Percentiles rank a stretch among this genome's conserved stretches.
Evolutionary conservation across 2,113 vertebrate genomes (phyloP).

Genomic region (Tautogolabrus adspersus): DNA sequence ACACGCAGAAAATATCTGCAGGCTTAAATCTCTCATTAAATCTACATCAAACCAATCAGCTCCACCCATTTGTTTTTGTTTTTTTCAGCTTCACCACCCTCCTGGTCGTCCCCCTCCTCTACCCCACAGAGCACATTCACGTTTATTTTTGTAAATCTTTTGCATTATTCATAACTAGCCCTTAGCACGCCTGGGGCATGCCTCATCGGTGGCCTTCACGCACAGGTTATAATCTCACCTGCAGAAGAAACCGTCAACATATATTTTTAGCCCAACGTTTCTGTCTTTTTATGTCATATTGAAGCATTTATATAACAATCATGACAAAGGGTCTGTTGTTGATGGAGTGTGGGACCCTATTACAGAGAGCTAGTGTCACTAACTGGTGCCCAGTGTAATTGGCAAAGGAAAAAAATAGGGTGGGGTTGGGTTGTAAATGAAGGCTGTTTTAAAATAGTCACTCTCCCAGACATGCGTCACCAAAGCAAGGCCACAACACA

Average conservation of each 20-base stretch:
- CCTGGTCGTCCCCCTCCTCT: background rate
- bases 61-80: background rate
- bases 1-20: slow-evolving; percentile 25
- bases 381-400: slow-evolving; percentile 32
- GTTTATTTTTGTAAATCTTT: slow-evolving; percentile 25
- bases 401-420: slow-evolving; percentile 48
- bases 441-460: slow-evolving; percentile 64
- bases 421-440: slow-evolving; percentile 57
- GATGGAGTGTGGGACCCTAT: slow-evolving; percentile 7
- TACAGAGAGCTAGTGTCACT: slow-evolving; percentile 17
- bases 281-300: slow-evolving; percentile 1
- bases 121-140: background rate
- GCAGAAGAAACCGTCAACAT: background rate
- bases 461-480: slow-evolving; percentile 55
- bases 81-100: background rate
- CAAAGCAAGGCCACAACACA: slow-evolving; percentile 45
- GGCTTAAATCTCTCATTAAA: slow-evolving; percentile 38
- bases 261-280: background rate
- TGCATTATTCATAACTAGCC: slow-evolving; percentile 35
- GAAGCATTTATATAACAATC: slow-evolving; percentile 15
- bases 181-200: slow-evolving; percentile 11
- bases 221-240: slow-evolving; percentile 22
- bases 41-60: slow-evolving; percentile 4
- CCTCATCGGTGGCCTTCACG: slow-evolving; percentile 18
- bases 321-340: slow-evolving; percentile 48